phyloP scores from a whole-genome alignment of 2,797 vertebrate species.

The Melanotaenia pygmaea region DNA sequence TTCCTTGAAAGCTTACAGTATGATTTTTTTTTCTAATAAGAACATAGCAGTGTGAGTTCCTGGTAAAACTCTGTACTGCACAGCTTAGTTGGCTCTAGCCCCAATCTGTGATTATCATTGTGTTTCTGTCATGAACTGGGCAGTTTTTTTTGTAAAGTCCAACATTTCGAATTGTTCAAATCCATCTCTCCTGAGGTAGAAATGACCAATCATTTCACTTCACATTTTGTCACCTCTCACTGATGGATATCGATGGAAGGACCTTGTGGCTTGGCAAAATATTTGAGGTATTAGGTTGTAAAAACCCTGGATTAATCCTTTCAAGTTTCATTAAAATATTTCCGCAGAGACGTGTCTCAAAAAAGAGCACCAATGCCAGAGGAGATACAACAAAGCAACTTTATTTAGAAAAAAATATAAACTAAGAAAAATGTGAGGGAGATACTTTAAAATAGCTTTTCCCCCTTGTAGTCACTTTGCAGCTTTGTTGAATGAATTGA shows the following conservation, averaged over 20 bases:
- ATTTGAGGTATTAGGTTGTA: constrained; percentile 30
- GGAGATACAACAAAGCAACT: constrained; percentile 14
- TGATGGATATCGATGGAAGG: constrained; percentile 11
- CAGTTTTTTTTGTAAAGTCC: constrained; percentile 25
- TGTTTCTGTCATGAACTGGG: constrained; percentile 12
- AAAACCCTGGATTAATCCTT: constrained; percentile 31
- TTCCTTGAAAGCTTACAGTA: too few relatives aligned
- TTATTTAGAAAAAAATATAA: neutral
- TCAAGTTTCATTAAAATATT: constrained; percentile 36
- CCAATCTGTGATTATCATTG: neutral
- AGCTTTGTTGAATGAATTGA: neutral
- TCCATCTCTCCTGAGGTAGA: constrained; percentile 25
- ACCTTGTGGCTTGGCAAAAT: constrained; percentile 6
- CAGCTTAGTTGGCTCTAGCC: neutral
- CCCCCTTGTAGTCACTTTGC: neutral
- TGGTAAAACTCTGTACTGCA: neutral
- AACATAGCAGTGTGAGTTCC: neutral
- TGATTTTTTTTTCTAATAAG: too few relatives aligned
- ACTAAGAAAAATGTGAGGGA: neutral
- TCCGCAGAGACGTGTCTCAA: constrained; percentile 12
- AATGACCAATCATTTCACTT: constrained; percentile 12
- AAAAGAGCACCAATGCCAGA: neutral
- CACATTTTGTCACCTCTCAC: constrained; percentile 20
- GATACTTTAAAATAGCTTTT: neutral
- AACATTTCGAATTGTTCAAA: constrained; percentile 19